A percentile compares a stretch with the other conserved stretches of the same genome.
These are phyloP conservation scores for Apis florea DNA, from an alignment of 1,140 invertebrate genomes.

Conservation along the genomic window DNA sequence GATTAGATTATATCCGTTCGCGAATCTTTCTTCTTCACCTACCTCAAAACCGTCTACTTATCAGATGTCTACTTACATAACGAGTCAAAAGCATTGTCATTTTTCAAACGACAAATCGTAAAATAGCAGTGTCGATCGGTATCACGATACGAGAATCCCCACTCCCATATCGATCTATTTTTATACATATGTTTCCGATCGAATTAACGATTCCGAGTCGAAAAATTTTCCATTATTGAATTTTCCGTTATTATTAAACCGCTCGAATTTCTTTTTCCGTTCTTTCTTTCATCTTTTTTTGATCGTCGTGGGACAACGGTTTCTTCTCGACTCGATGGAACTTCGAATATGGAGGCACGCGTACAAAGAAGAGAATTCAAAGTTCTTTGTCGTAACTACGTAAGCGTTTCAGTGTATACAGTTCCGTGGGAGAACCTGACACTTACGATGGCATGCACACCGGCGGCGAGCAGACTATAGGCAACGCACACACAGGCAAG, in stretches of 20 bases:
- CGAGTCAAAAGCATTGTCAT: not conserved
- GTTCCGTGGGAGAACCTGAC: not conserved
- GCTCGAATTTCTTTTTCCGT: not conserved
- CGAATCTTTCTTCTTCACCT: not conserved
- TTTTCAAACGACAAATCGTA: not conserved
- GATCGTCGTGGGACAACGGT: no score
- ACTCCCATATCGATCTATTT: not conserved
- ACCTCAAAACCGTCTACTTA: not conserved
- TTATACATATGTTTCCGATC: not conserved
- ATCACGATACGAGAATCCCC: not conserved
- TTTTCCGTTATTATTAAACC: not conserved
- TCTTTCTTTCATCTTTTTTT: not conserved
- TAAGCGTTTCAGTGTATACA: not conserved
- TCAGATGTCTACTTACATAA: slow-evolving; percentile 1
- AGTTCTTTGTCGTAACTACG: not conserved
- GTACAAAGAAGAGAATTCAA: not conserved
- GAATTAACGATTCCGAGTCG: no score
- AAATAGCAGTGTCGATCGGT: not conserved
- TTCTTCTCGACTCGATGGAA: not conserved
- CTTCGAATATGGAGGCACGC: not conserved
- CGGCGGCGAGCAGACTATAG: slow-evolving; percentile 33
- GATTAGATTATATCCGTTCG: not conserved
- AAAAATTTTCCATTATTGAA: not conserved
- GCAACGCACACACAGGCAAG: slow-evolving; percentile 19
- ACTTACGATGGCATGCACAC: not conserved